Evolutionary conservation across 2,888 invertebrate species (phyloP).

Genomic region (Epinotia brunnichana): DNA sequence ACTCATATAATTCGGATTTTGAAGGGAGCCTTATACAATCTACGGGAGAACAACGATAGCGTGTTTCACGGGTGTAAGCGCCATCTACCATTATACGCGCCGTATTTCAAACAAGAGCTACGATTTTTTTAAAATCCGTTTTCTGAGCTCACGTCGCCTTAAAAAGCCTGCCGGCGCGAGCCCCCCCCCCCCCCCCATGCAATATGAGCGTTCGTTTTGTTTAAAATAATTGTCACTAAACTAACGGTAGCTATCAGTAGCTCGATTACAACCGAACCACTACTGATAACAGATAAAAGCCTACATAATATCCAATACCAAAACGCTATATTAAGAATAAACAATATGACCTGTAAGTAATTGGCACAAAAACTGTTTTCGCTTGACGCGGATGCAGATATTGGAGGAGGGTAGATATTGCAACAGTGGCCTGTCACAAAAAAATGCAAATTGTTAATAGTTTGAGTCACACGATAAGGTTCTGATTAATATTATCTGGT

Average conservation of each 20-base stretch:
- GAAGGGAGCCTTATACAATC: too few species aligned
- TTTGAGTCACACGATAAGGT: slow-evolving; percentile 17
- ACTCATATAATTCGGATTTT: too few species aligned
- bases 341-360: not conserved
- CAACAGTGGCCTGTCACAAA: not conserved
- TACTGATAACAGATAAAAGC: slow-evolving; percentile 24
- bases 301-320: not conserved
- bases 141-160: too few species aligned
- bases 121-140: too few species aligned
- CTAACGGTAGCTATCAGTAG: not conserved
- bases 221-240: not conserved
- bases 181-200: too few species aligned
- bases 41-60: too few species aligned
- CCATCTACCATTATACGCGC: too few species aligned
- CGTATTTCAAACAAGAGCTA: too few species aligned
- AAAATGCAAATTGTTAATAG: slow-evolving; percentile 13
- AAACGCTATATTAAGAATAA: not conserved
- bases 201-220: not conserved
- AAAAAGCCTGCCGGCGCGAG: too few species aligned
- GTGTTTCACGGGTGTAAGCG: too few species aligned
- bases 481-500: slow-evolving; percentile 4
- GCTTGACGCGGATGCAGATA: not conserved
- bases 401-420: not conserved
- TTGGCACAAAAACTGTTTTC: not conserved
- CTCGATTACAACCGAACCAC: slow-evolving; percentile 22